Evolutionary conservation across 2,113 vertebrate species (phyloP).

Genomic region (Lycaon pictus): DNA sequence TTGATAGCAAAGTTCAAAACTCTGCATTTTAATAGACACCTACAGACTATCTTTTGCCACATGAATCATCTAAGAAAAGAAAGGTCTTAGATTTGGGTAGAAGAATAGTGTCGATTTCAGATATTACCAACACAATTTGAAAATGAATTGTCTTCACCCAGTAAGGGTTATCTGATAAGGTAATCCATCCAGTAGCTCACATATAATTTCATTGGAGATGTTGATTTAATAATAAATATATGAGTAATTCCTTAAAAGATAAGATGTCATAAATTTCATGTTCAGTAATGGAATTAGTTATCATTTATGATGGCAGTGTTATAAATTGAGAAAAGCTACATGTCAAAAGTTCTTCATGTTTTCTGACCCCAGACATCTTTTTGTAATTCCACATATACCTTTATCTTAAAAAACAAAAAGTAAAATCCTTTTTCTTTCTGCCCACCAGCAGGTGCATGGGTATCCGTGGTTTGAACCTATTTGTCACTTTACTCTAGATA

Average conservation of each 20-base stretch:
- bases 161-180: not conserved
- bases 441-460: not conserved
- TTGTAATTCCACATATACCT: not conserved
- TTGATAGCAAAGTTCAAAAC: not conserved
- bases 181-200: not conserved
- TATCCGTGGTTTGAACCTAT: not conserved
- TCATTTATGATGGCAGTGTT: not conserved
- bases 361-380: not conserved
- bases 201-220: not conserved
- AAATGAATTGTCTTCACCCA: not conserved
- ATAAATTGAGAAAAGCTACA: not conserved
- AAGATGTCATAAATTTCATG: not conserved
- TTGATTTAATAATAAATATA: not conserved
- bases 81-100: not conserved
- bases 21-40: not conserved
- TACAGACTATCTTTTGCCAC: not conserved
- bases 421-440: not conserved
- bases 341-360: not conserved
- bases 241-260: not conserved
- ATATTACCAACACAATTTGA: not conserved
- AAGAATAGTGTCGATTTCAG: not conserved
- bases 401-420: constrained; percentile 37
- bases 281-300: not conserved
- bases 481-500: not conserved
- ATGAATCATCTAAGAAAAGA: not conserved